Evolutionary conservation across 2,888 invertebrate species (phyloP), one percentile per base, ranked within the genome.

Genomic region (Ectropis crepuscularia): DNA sequence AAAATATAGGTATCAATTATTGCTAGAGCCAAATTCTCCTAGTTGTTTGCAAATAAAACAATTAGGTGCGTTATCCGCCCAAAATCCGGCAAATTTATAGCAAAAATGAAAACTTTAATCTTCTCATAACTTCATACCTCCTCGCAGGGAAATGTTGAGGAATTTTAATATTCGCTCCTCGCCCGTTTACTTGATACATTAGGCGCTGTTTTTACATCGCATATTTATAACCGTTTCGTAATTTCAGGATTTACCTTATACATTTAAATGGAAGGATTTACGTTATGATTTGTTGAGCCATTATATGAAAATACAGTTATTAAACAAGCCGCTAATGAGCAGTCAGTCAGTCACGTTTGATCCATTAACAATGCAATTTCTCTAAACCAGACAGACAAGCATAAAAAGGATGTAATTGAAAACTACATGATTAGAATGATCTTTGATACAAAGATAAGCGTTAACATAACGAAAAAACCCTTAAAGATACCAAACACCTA

Each of bases 161-260:
- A 82, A 80, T 80, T 77, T 81, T 81, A 80, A 82, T 82, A 83
- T 79, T 68, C 42, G 55, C 65, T 80, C 81, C 76, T 66, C 65
- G 72, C 73, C 79, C 77, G 77, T 86, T 83, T 76, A 77, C 75
- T 79, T 87, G 83, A 87, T 83, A 85, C 78, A 85, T 86, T 81
- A 78, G 79, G 85, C 80, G 80, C 74, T 77, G 80, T 81, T 74
- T 74, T 71, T 72, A 72, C 69, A 42, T 59, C 63, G 63, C 41
- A 12, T 49, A 54, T 53, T 63, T 48, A n/a, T 45, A 54, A 55
- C 45, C 41, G 45, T 65, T 65, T 59, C 43, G 42, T 63, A 66
- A 66, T 62, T 57, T 59, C 6, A 16, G 38, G 50, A 51, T 51
- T 55, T 53, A 53, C 48, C 50, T 59, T 45, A 51, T 49, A 46